phyloP scores from a whole-genome alignment of 2,113 vertebrate genomes.

The Collichthys lucidus region DNA sequence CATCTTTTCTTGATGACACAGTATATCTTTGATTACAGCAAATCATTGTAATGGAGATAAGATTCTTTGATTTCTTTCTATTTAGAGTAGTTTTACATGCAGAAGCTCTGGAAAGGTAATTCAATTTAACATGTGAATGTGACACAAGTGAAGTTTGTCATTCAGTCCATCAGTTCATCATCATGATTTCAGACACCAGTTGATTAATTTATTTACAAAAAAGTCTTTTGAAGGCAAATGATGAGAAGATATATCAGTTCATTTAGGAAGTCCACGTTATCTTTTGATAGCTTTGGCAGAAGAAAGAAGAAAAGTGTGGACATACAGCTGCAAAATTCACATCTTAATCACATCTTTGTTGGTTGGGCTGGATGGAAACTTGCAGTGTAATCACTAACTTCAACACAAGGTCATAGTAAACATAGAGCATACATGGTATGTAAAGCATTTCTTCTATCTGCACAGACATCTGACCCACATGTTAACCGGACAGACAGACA shows the following conservation, averaged over 20 bases:
- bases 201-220: neutral
- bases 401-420: neutral
- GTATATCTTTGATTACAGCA: neutral
- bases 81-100: neutral
- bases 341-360: neutral
- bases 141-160: neutral
- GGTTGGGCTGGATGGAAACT: too few species aligned
- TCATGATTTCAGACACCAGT: neutral
- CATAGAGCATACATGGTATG: neutral
- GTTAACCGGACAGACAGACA: too few species aligned
- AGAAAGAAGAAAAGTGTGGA: neutral
- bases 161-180: neutral
- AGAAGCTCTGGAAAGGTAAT: neutral
- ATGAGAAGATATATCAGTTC: neutral
- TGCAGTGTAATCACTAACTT: neutral
- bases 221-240: neutral
- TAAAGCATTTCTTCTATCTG: neutral
- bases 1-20: neutral
- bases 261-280: neutral
- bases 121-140: neutral
- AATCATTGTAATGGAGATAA: neutral
- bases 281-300: neutral
- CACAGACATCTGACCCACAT: neutral
- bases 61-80: neutral
- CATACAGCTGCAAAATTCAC: neutral